These are phyloP conservation scores for Trissonchulus latispiculum DNA, from an alignment of 2,888 invertebrate species.

Conservation along the genomic window DNA sequence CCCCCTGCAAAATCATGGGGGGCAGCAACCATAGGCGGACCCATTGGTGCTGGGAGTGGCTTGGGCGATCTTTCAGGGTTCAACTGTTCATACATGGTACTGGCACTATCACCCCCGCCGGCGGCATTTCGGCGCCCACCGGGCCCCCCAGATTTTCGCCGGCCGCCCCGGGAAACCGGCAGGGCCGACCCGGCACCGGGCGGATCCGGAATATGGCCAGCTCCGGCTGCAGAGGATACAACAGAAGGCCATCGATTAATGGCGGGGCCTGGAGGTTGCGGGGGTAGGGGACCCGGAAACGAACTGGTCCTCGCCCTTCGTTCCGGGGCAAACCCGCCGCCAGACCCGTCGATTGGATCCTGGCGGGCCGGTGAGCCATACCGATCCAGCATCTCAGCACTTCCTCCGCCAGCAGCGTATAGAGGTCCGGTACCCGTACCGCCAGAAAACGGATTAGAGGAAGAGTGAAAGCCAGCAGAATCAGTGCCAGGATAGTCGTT, in stretches of 20 bases:
- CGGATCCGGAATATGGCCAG: neutral
- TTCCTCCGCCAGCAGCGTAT: no score
- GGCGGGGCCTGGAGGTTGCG: neutral
- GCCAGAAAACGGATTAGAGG: neutral
- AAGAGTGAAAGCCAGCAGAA: no score
- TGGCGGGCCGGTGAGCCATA: neutral
- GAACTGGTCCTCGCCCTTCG: no score
- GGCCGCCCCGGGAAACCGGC: neutral
- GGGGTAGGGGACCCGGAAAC: neutral
- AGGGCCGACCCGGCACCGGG: neutral
- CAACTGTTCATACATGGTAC: neutral
- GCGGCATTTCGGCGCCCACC: neutral
- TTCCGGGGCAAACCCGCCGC: no score
- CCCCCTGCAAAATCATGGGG: no score
- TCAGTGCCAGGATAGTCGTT: neutral
- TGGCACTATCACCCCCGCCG: neutral
- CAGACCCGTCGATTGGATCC: no score
- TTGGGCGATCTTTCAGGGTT: neutral
- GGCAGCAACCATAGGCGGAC: no score
- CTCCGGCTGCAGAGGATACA: neutral
- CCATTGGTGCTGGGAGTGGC: neutral
- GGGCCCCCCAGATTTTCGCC: neutral
- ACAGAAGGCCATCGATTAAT: neutral
- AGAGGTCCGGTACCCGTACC: neutral
- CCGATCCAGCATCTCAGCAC: neutral